Conservation (phyloP, 2,888 invertebrate genomes). For the Tachystola acroxantha region DNA sequence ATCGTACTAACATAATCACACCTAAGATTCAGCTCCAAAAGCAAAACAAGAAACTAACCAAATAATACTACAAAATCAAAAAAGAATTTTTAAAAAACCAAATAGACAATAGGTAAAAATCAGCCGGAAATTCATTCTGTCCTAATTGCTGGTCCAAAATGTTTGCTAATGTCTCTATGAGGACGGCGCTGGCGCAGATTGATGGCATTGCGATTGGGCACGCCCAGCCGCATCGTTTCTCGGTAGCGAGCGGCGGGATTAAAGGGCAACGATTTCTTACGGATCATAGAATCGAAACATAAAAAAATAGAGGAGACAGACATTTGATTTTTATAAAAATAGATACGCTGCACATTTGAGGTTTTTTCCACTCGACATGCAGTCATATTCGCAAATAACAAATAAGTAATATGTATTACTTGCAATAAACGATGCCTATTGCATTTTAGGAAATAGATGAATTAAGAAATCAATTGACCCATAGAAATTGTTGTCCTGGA, state of each 20-base stretch:
- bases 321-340: background rate
- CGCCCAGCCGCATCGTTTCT: conserved; percentile 43
- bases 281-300: background rate
- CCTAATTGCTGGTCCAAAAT: conserved; percentile 48
- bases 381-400: too few species aligned
- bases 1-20: too few species aligned
- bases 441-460: too few species aligned
- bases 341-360: too few species aligned
- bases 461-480: too few species aligned
- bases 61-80: too few species aligned
- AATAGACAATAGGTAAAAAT: conserved; percentile 13
- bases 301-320: background rate
- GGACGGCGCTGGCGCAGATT: conserved; percentile 38
- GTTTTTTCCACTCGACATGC: too few species aligned
- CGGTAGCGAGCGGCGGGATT: conserved; percentile 37
- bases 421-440: too few species aligned
- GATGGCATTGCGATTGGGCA: conserved; percentile 57
- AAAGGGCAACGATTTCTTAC: conserved; percentile 24
- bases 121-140: conserved; percentile 49
- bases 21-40: too few species aligned
- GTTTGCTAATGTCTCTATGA: conserved; percentile 57
- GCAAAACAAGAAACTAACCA: too few species aligned
- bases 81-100: background rate
- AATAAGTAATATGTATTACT: too few species aligned
- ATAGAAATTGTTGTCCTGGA: too few species aligned